Base-by-base conservation (phyloP, 2,888 invertebrate genomes). In the Frankliniella fusca region DNA sequence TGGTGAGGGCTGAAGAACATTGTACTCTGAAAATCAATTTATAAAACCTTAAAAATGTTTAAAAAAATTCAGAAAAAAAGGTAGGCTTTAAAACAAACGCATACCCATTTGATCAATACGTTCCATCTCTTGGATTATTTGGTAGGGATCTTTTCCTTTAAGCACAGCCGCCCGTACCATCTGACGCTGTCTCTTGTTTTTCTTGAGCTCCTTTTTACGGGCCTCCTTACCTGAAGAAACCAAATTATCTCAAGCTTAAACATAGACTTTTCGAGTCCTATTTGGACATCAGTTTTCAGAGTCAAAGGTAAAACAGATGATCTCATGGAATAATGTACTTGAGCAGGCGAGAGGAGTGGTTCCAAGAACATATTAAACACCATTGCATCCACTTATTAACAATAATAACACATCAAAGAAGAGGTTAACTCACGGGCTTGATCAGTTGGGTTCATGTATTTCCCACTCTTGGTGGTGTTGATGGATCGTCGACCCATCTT, bases 381-480 rank as follows among this genome's bases (percentile, higher is more conserved):
- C 38, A 38, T 38, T 38, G 5, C 38, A 38, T 38, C 38, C 38
- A 38, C 5, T 82, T 81, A 82, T 82, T 48, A 23, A 23, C 11
- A 27, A 27, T 27, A 27, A 27, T 23, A 10, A 7, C 12, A 76
- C 2, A 27, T 0, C 81, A 23, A 11, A 80, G 18, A 18, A 79
- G 3, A 83, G 23, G 27, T 81, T 82, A 81, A 94, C 97, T 94
- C 93, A 97, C 98, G 92, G 83, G 98, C 98, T 93, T 98, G 98
- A 89, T 99, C 99, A 9, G 99, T 99, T 76, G 99, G 99, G 90
- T 99, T 99, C 98, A 99, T 99, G 87, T 97, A 98, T 92, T 98
- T 98, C 88, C 99, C 99, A 96, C 98, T 98, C 91, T 99, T 99
- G 82, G 98, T 99, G 94, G 98, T 98, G 90, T 97, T 98, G 86